phyloP scores from a whole-genome alignment of 2,797 vertebrate genomes.

The Rousettus madagascariensis region DNA sequence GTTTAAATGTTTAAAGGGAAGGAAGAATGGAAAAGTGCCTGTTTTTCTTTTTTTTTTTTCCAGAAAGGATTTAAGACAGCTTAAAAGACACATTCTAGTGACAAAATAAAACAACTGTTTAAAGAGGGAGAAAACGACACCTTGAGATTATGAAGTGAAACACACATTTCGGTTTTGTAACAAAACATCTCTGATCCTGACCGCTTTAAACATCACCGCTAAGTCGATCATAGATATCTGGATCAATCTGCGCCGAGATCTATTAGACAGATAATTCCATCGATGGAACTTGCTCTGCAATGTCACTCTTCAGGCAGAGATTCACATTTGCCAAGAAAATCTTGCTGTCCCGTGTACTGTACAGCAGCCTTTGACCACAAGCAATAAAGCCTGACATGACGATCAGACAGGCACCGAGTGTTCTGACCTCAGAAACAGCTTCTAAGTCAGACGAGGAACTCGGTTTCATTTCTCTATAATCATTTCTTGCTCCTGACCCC shows the following conservation, averaged over 20 bases:
- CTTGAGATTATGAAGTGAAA: neutral
- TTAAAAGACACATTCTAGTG: neutral
- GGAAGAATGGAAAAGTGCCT: neutral
- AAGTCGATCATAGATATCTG: neutral
- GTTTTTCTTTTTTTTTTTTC: neutral
- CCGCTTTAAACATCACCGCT: neutral
- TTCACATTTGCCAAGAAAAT: neutral
- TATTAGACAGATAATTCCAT: neutral
- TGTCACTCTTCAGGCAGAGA: neutral
- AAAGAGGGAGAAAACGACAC: neutral
- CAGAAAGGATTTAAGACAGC: neutral
- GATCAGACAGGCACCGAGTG: neutral
- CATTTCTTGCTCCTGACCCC: neutral
- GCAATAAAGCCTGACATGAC: slow-evolving; percentile 40
- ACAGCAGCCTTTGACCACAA: slow-evolving; percentile 39
- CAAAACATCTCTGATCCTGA: neutral
- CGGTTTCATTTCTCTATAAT: neutral
- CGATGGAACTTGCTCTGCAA: neutral
- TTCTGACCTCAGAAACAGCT: slow-evolving; percentile 14
- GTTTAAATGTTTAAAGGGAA: neutral
- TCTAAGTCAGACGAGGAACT: neutral
- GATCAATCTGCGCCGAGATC: slow-evolving; percentile 1
- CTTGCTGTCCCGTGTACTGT: neutral
- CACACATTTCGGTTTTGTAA: neutral
- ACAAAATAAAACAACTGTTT: neutral